phyloP scores from a whole-genome alignment of 2,113 vertebrate species.

The Podiceps cristatus region DNA sequence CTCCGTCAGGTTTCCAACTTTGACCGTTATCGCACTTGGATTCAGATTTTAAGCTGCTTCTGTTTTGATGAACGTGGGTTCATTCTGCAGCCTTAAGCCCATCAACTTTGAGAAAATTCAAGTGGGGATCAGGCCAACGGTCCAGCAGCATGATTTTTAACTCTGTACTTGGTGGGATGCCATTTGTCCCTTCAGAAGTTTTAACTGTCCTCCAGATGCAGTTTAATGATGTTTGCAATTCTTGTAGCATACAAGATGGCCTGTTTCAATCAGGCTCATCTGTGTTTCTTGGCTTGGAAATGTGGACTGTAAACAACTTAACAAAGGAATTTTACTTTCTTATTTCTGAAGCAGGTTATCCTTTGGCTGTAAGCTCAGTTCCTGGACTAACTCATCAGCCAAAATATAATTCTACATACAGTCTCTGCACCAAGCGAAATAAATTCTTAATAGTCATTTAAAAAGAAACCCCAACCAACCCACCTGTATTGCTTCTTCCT shows the following conservation, averaged over 20 bases:
- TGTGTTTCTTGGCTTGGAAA: constrained; percentile 45
- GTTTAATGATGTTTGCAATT: constrained; percentile 5
- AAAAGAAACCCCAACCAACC: not conserved
- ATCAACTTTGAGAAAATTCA: not conserved
- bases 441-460: not conserved
- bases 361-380: not conserved
- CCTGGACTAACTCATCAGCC: not conserved
- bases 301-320: not conserved
- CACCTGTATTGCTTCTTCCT: not conserved
- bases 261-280: not conserved
- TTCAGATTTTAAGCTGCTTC: not conserved
- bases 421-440: not conserved
- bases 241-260: constrained; percentile 1
- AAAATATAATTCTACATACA: not conserved
- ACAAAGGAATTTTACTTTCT: not conserved
- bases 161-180: not conserved
- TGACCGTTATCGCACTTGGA: not conserved
- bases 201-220: not conserved
- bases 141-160: not conserved
- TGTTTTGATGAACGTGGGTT: not conserved
- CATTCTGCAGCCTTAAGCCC: not conserved
- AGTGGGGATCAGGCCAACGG: not conserved
- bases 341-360: not conserved
- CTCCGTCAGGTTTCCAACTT: not conserved
- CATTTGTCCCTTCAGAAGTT: not conserved